Percentiles rank a stretch among this genome's conserved stretches.
Conservation (phyloP, 2,113 vertebrate species). For the Anser cygnoides region DNA sequence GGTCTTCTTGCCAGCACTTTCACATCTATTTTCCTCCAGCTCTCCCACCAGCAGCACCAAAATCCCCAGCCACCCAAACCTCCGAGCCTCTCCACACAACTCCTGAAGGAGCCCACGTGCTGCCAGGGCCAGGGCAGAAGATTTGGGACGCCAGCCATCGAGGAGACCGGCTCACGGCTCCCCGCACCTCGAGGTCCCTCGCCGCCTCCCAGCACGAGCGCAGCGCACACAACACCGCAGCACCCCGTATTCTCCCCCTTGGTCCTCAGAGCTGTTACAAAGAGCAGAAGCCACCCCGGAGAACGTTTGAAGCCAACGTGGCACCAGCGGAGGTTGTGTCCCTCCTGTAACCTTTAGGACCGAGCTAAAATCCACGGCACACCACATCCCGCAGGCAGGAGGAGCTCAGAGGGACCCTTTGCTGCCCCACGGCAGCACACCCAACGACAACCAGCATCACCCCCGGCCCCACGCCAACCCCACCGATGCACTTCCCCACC, state of each 20-base stretch:
- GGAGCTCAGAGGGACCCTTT: background rate
- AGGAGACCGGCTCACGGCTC: background rate
- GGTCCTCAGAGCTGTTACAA: background rate
- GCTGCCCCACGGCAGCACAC: background rate
- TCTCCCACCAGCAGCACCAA: background rate
- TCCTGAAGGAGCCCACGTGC: fast-evolving
- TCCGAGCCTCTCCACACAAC: background rate
- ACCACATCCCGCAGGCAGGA: background rate
- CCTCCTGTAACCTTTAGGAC: fast-evolving
- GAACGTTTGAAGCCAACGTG: fast-evolving
- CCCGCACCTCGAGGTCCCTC: background rate
- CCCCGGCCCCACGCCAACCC: background rate
- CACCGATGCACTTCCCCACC: fast-evolving
- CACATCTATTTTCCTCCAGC: background rate
- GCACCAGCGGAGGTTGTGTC: background rate
- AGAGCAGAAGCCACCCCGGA: background rate
- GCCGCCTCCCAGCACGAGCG: fast-evolving
- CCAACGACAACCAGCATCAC: background rate
- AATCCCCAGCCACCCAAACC: background rate
- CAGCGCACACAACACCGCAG: background rate
- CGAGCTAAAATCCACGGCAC: background rate
- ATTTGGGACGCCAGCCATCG: background rate
- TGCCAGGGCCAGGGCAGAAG: background rate
- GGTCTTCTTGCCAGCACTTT: background rate
- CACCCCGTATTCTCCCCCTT: background rate